Conservation (phyloP, 1,140 invertebrate genomes). For the Hycleus phaleratus region DNA sequence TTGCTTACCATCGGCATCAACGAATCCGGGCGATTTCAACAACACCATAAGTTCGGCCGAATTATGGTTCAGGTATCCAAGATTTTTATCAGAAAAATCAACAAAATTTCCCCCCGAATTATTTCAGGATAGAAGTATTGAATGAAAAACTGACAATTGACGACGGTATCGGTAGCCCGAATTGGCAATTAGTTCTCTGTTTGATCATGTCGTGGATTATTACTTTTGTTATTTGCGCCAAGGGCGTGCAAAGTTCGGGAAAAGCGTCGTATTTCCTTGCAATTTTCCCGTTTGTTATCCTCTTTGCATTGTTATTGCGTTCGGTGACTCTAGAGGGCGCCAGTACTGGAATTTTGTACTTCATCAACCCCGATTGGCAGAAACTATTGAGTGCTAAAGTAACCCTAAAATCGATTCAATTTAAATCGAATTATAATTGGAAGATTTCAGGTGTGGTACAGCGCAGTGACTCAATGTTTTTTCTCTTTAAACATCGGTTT, state of each 20-base stretch:
- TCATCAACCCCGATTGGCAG: constrained; percentile 56
- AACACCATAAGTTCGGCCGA: constrained; percentile 49
- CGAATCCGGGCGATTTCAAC: constrained; percentile 18
- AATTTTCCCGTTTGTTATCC: constrained; percentile 75
- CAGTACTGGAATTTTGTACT: constrained; percentile 63
- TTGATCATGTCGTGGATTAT: constrained; percentile 69
- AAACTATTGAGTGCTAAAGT: constrained; percentile 52
- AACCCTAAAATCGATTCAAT: constrained; percentile 2
- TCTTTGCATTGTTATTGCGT: constrained; percentile 64
- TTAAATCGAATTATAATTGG: background rate
- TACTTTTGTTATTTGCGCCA: constrained; percentile 68
- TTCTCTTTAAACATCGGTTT: constrained; percentile 69
- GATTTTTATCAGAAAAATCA: too few relatives aligned
- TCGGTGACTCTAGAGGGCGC: constrained; percentile 70
- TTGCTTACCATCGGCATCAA: constrained; percentile 27
- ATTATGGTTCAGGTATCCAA: constrained; percentile 42
- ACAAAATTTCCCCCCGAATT: too few relatives aligned
- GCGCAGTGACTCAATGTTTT: constrained; percentile 73
- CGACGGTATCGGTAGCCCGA: constrained; percentile 63
- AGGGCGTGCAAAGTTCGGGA: constrained; percentile 70
- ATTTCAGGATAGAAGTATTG: constrained; percentile 47
- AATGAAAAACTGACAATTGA: constrained; percentile 58
- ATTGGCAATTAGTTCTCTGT: constrained; percentile 70
- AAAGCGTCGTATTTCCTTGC: constrained; percentile 79
- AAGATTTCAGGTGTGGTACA: constrained; percentile 61